Base-by-base conservation (phyloP, 1,140 invertebrate genomes). In the Psilanteris sp. region DNA sequence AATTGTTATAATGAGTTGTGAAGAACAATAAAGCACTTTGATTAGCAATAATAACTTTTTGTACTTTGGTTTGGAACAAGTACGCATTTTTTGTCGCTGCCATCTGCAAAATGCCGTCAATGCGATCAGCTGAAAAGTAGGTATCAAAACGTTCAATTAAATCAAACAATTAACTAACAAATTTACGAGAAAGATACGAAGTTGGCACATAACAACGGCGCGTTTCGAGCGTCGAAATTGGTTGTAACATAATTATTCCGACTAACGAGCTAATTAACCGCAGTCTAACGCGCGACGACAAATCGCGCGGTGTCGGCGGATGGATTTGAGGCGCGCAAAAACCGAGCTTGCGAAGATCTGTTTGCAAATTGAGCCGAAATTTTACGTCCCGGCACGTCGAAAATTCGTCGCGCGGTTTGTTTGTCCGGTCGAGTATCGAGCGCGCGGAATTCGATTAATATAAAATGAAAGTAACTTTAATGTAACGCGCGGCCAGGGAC, bases 391-490 rank as follows among this genome's bases (percentile, higher is more conserved):
- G n/a, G n/a, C n/a, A n/a, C n/a, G n/a, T n/a, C n/a, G n/a, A n/a
- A n/a, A n/a, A n/a, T n/a, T n/a, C n/a, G n/a, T n/a, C n/a, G n/a
- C n/a, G n/a, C n/a, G n/a, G n/a, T n/a, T n/a, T n/a, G n/a, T n/a
- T n/a, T n/a, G n/a, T n/a, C n/a, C n/a, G n/a, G 16, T 14, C 6
- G 22, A 10, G 29, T 34, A 14, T 13, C 14, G 29, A 14, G 15
- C 36, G 61, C 61, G 61, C 26, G 26, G 43, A 43, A 64, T 64
- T 64, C 46, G 46, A 52, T 26, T 37, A 26, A 29, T 14, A n/a
- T n/a, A n/a, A n/a, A 10, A 64, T 66, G 61, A 66, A 66, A 66
- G 61, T 66, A 66, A 48, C 29, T 50, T 9, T 26, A 61, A 46
- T 18, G 11, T 16, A 3, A 54, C 8, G 7, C 22, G 20, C 18